These are phyloP conservation scores for Candoia aspera DNA, from an alignment of 2,113 vertebrate genomes.

Conservation along the genomic window DNA sequence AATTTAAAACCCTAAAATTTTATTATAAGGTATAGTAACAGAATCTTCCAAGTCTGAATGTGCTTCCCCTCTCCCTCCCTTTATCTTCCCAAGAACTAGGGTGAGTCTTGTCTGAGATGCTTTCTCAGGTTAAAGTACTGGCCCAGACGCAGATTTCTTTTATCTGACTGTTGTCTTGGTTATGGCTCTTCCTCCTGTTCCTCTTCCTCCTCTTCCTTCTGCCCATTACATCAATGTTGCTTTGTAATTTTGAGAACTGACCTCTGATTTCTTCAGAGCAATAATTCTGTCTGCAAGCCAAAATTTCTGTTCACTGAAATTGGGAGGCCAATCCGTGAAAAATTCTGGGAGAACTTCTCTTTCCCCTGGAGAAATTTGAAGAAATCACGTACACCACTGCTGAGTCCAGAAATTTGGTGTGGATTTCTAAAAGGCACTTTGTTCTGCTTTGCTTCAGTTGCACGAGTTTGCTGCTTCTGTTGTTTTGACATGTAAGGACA, in stretches of 20 bases:
- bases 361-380: not conserved
- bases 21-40: not conserved
- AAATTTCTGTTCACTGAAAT: too few relatives aligned
- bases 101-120: not conserved
- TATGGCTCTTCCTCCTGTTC: not conserved
- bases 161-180: not conserved
- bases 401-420: not conserved
- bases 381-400: not conserved
- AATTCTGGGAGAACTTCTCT: not conserved
- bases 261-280: too few relatives aligned
- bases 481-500: slow-evolving; percentile 47
- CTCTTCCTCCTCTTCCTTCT: not conserved
- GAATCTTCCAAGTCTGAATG: not conserved
- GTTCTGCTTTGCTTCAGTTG: slow-evolving; percentile 57
- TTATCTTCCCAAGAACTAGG: not conserved
- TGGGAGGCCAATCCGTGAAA: not conserved
- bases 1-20: too few relatives aligned
- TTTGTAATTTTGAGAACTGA: not conserved
- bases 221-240: not conserved
- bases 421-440: not conserved
- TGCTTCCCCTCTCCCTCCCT: not conserved
- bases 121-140: not conserved
- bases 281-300: too few relatives aligned
- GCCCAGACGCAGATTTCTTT: not conserved
- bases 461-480: slow-evolving; percentile 47